These are phyloP conservation scores for Chironex yamaguchii DNA, from an alignment of 30 jellyfish, hydroid and myxozoan species.

Conservation along the genomic window DNA sequence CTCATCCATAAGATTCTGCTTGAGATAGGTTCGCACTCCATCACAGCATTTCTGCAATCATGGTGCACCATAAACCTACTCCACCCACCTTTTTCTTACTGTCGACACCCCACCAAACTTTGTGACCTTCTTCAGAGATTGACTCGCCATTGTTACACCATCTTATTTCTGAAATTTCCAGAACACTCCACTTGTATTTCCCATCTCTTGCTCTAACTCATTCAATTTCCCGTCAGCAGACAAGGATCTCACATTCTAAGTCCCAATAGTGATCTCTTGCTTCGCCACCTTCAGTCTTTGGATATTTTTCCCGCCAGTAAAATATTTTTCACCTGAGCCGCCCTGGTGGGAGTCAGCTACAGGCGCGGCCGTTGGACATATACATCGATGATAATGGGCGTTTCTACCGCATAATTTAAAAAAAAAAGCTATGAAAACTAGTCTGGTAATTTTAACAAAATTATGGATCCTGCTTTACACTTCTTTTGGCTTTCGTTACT, in stretches of 20 bases:
- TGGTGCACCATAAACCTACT: constrained; percentile 44
- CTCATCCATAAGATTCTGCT: constrained; percentile 54
- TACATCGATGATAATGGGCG: too few species aligned
- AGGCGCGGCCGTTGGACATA: constrained; percentile 67
- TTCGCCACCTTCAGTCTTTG: constrained; percentile 36
- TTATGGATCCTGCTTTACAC: too few species aligned
- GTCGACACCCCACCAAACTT: constrained; percentile 65
- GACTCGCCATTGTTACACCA: constrained; percentile 45
- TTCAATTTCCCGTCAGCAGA: constrained; percentile 32
- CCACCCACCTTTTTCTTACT: constrained; percentile 5
- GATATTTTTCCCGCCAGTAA: constrained; percentile 44
- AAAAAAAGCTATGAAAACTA: too few species aligned
- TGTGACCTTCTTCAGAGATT: constrained; percentile 49
- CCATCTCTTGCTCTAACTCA: constrained; percentile 51
- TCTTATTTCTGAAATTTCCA: constrained; percentile 53
- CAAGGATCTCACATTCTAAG: constrained; percentile 66
- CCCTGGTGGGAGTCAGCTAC: constrained; percentile 47
- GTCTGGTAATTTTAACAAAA: too few species aligned
- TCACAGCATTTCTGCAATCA: constrained; percentile 9
- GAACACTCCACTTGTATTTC: constrained; percentile 32
- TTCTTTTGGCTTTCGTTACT: too few species aligned
- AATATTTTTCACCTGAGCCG: constrained; percentile 30
- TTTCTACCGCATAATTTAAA: too few species aligned
- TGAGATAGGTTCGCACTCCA: constrained; percentile 59
- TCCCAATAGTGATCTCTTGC: constrained; percentile 55